Base-by-base conservation (phyloP, 1,140 invertebrate species). In the Paracyclopina nana region DNA sequence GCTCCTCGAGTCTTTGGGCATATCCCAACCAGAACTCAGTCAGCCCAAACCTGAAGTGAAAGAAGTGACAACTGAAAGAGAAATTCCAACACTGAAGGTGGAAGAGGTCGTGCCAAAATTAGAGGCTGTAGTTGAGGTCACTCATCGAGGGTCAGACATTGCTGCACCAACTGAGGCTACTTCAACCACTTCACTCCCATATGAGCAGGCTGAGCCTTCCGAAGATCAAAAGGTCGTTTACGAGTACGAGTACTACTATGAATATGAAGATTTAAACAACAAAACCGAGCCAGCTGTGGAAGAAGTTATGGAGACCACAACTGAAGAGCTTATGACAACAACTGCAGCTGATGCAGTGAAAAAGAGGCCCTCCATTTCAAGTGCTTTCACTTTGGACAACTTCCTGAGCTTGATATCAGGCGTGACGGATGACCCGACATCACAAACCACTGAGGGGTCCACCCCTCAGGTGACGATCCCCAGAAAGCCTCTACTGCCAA, bases 171-270 rank as follows among this genome's bases (percentile, higher is more conserved):
- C n/a, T 30, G 29, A 30, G 29, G 8, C 8, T 30, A 30, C 29
- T 30, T n/a, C 29, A 30, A 30, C 8, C 8, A 30, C 8, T 9
- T 30, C 8, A n/a, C 29, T 30, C n/a, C 29, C 8, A 30, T n/a
- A n/a, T n/a, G n/a, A 30, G 8, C 29, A 9, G 8, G 8, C 29
- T 30, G n/a, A 30, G n/a, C 29, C n/a, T 30, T n/a, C 8, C 8
- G 29, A 30, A 9, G n/a, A 30, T 30, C 8, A 9, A 30, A 30
- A 30, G n/a, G n/a, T n/a, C 8, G n/a, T n/a, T 30, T n/a, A 8
- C n/a, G n/a, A 48, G 30, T 48, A 48, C 22, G 25, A 48, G 18
- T 48, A 48, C 22, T 48, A 48, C n/a, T 48, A 48, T 48, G 45
- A 48, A n/a, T n/a, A n/a, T n/a, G n/a, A n/a, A n/a, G n/a, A n/a